Evolutionary conservation across 2,797 vertebrate genomes (phyloP).

Genomic region (Peromyscus melanophrys): DNA sequence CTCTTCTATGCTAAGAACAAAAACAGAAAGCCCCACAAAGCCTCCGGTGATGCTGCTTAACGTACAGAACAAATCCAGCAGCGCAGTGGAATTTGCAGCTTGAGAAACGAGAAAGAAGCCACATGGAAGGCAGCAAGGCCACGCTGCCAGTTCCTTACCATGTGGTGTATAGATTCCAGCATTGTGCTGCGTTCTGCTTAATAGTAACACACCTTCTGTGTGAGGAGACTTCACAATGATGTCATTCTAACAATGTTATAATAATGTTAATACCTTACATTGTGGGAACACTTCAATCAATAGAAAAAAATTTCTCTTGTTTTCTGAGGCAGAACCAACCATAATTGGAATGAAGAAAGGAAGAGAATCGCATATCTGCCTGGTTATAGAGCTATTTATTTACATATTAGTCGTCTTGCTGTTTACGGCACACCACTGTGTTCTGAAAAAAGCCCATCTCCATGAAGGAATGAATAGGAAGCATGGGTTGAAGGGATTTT

Average conservation of each 20-base stretch:
- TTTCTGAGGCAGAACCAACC: constrained; percentile 22
- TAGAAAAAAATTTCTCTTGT: not conserved
- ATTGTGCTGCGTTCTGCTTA: not conserved
- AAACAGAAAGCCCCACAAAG: constrained; percentile 1
- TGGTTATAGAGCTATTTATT: not conserved
- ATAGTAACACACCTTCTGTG: not conserved
- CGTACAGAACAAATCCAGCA: not conserved
- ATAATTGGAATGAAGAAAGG: not conserved
- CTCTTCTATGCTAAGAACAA: constrained; percentile 40
- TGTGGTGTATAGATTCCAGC: not conserved
- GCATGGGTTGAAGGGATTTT: constrained; percentile 49
- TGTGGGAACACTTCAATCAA: constrained; percentile 5
- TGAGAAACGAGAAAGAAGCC: constrained; percentile 46
- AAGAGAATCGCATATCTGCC: not conserved
- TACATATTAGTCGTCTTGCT: not conserved
- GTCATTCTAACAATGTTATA: constrained; percentile 24
- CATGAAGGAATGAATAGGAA: not conserved
- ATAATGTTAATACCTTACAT: constrained; percentile 8
- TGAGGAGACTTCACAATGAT: constrained; percentile 35
- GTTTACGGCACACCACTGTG: not conserved
- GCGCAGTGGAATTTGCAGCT: not conserved
- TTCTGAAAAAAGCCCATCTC: not conserved
- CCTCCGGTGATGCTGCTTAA: constrained; percentile 27
- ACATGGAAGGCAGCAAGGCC: not conserved
- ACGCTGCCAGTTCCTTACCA: not conserved